These are phyloP conservation scores for Chymomyza amoena DNA, from an alignment of 2,888 invertebrate species.

Conservation along the genomic window DNA sequence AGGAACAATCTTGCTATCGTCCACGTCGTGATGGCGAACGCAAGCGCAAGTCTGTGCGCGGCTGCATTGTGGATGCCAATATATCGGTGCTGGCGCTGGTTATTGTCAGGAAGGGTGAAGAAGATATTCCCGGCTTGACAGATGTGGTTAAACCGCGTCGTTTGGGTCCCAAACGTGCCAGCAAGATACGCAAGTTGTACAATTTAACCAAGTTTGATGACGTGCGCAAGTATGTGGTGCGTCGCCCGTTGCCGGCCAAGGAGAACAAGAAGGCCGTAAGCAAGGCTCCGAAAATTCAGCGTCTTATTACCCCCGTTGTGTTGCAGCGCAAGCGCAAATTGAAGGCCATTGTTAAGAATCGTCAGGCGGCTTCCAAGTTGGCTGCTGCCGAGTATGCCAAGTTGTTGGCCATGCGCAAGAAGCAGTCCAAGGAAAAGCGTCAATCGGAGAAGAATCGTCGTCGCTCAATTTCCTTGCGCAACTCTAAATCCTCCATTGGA, in stretches of 20 bases:
- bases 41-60: constrained; percentile 97
- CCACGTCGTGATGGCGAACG: constrained; percentile 96
- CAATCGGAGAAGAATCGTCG: constrained; percentile 87
- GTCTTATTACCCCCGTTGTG: constrained; percentile 92
- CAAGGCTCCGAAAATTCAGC: constrained; percentile 96
- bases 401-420: constrained; percentile 92
- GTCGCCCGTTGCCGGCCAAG: constrained; percentile 90
- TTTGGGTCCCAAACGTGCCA: constrained; percentile 97
- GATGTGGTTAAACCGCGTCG: constrained; percentile 95
- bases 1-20: constrained; percentile 97
- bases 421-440: constrained; percentile 90
- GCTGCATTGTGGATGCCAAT: constrained; percentile 98
- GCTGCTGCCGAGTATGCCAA: constrained; percentile 94
- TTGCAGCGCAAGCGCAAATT: constrained; percentile 93
- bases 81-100: constrained; percentile 95
- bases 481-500: constrained; percentile 87
- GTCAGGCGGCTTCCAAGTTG: constrained; percentile 87
- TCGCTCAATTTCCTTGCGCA: constrained; percentile 89
- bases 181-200: constrained; percentile 86
- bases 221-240: constrained; percentile 96
- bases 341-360: constrained; percentile 90
- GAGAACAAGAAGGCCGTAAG: constrained; percentile 86
- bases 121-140: constrained; percentile 96
- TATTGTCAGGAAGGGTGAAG: constrained; percentile 95
- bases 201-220: constrained; percentile 97